Base-by-base conservation (phyloP, 2,888 invertebrate genomes). In the Stictocephala bisonia region DNA sequence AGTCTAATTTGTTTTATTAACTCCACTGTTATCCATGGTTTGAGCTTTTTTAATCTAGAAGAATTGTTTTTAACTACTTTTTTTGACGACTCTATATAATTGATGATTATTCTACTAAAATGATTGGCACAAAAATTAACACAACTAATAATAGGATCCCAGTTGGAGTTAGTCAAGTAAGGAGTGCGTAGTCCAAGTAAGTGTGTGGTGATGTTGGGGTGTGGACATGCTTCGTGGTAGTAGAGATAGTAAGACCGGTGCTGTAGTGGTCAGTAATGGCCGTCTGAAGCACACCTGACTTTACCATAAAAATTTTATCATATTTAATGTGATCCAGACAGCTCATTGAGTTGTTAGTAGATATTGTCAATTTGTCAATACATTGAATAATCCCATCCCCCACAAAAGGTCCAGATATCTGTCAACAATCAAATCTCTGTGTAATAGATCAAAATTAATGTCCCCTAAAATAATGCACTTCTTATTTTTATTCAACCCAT, bases 271-370 rank as follows among this genome's bases (percentile, higher is more conserved):
- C 56, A 18, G 70, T 56, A 1, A 69, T 31, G 41, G 11, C 6
- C 1, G 68, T 68, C 29, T 68, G 68, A n/a, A n/a, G n/a, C 27
- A 29, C 69, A 3, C 35, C 71, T 41, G 56, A 40, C 20, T 41
- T 24, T 0, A 71, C 26, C 3, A 0, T 26, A 18, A n/a, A 15
- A 4, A 20, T 27, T 11, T 58, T 18, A 6, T 24, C 20, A 56
- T 51, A 70, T 56, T 40, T 53, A 22, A 41, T 41, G 26, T 41
- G 58, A 44, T 71, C 71, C 40, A 71, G 26, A 41, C 58, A 41
- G 6, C 41, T 18, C 7, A 18, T 22, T n/a, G 26, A 41, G 18
- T 53, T 40, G 13, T 58, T 26, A 7, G 58, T 56, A 6, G 24
- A 31, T 58, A 56, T 71, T 0, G 58, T 71, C 3, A 44, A 44